Conservation (phyloP, 2,888 invertebrate species). For the Unio delphinus region DNA sequence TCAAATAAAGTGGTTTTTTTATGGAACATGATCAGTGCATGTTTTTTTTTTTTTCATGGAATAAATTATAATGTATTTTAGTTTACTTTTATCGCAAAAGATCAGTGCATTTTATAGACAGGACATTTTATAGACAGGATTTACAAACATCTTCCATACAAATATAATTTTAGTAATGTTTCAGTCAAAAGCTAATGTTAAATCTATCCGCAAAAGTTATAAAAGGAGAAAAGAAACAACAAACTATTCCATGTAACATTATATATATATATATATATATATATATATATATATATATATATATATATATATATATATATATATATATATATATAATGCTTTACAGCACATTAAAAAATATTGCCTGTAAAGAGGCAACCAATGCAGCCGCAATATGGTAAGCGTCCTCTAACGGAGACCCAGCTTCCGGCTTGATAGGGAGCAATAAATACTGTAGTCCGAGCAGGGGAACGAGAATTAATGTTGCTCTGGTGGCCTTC, state of each 20-base stretch:
- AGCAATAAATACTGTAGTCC: constrained; percentile 92
- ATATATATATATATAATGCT: not conserved
- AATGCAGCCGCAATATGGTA: constrained; percentile 90
- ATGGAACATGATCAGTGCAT: constrained; percentile 54
- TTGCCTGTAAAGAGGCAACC: constrained; percentile 88
- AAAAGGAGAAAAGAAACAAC: no score
- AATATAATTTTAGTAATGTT: no score
- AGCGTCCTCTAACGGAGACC: constrained; percentile 72
- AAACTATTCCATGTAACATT: no score
- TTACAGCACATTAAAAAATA: not conserved
- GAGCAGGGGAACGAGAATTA: constrained; percentile 90
- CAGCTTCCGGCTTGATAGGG: constrained; percentile 83
- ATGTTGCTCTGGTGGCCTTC: constrained; percentile 84
- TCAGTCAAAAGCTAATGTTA: no score
- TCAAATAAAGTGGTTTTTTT: no score
- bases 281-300: no score
- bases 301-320: no score
- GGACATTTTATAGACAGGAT: no score
- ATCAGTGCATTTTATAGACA: not conserved
- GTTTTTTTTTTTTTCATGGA: not conserved
- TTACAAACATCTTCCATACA: no score
- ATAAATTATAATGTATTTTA: not conserved
- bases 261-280: no score
- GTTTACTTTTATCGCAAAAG: not conserved
- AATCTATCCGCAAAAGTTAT: no score